Conservation (phyloP, 2,113 vertebrate genomes). For the Macroglossus sobrinus region DNA sequence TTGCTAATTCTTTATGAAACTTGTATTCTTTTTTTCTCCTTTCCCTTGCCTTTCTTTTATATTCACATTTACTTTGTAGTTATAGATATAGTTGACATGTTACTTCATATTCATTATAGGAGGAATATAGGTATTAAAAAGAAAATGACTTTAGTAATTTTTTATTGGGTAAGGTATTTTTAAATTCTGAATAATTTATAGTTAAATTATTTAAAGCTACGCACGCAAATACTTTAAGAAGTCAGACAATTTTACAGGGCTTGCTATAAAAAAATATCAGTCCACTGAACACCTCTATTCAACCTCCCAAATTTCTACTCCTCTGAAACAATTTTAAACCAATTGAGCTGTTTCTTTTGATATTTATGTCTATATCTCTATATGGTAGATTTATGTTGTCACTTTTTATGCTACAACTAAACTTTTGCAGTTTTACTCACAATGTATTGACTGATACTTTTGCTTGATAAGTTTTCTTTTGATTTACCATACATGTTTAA, state of each 20-base stretch:
- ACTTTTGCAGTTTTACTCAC: background rate
- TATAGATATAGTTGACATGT: background rate
- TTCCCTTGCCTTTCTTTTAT: background rate
- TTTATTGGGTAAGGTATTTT: background rate
- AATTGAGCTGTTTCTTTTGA: background rate
- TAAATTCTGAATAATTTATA: background rate
- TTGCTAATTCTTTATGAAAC: conserved; percentile 6
- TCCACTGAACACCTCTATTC: background rate
- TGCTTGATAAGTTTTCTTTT: background rate
- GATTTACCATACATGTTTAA: background rate
- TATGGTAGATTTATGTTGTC: background rate
- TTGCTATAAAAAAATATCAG: background rate
- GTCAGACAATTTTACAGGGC: background rate
- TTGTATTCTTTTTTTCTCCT: background rate
- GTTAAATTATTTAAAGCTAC: background rate
- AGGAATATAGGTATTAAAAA: background rate
- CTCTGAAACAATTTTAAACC: background rate
- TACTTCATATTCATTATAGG: background rate
- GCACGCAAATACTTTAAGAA: background rate
- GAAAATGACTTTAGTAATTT: background rate
- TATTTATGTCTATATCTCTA: background rate
- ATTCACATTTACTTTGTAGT: background rate
- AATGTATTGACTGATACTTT: background rate
- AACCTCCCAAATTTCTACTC: background rate
- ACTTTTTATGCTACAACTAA: background rate